Evolutionary conservation across 2,797 vertebrate genomes (phyloP), one percentile per base, ranked within the genome.

Genomic region (Anguilla obscura): DNA sequence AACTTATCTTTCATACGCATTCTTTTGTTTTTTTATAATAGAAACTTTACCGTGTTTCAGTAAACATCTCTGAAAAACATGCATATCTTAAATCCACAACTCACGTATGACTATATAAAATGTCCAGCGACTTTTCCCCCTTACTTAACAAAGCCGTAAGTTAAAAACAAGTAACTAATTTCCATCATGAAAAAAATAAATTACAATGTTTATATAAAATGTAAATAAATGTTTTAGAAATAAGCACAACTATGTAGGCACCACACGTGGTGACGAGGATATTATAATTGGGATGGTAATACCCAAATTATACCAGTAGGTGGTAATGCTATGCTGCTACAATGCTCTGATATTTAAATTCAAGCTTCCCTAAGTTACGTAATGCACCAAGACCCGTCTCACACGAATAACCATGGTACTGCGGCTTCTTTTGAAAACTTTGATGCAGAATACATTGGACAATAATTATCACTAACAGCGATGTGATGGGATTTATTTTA

Each of bases 291-390:
- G 88, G 63, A 87, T 50, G 40, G 52, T 8, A 18, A 45, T 88
- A 86, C n/a, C 69, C 52, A 76, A 87, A 87, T 79, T 10, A 88
- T 36, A 88, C 93, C 95, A 95, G 90, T 69, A 95, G 95, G 91
- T 93, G 93, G 91, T 84, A 30, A 89, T 90, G 88, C 27, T 63
- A 71, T 69, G 87, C 40, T 86, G 80, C 88, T 86, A 89, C 80
- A 89, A 84, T 54, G 50, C 60, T 45, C 85, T 89, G 85, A 71
- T 83, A 83, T 86, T 84, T 71, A 45, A 40, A 80, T 45, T 89
- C 58, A 50, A n/a, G 6, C 40, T 86, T 24, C 36, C 36, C 30
- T 66, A 69, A 18, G 9, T 71, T 71, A 84, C 33, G 63, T 58
- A 79, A 86, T 48, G 71, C 69, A 84, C 74, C 79, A 83, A 84